These are phyloP conservation scores for Lonchura striata DNA, from an alignment of 2,113 vertebrate genomes.

Conservation along the genomic window DNA sequence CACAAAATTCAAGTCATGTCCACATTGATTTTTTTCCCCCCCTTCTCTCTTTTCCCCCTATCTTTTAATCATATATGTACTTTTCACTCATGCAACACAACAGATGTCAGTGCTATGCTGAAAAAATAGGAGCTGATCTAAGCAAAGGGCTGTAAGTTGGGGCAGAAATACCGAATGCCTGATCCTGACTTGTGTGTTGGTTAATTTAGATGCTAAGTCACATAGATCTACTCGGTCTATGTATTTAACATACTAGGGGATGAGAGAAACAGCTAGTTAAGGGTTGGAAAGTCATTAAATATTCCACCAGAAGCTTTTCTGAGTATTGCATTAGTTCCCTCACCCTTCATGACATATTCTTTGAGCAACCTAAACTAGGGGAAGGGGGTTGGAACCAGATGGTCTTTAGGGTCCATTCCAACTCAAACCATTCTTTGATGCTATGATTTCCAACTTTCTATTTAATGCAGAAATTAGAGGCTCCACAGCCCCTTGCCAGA, in stretches of 20 bases:
- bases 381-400: not conserved
- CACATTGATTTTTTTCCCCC: not conserved
- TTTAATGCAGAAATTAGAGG: not conserved
- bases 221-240: not conserved
- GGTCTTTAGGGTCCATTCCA: not conserved
- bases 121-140: not conserved
- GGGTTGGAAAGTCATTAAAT: not conserved
- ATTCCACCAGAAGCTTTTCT: not conserved
- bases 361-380: not conserved
- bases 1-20: slow-evolving; percentile 21
- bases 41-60: not conserved
- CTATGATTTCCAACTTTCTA: not conserved
- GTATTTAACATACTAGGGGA: not conserved
- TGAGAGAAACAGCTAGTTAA: not conserved
- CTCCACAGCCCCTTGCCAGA: not conserved
- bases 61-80: not conserved
- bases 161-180: not conserved
- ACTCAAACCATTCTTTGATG: not conserved
- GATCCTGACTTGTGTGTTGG: not conserved
- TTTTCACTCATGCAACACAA: not conserved
- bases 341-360: not conserved
- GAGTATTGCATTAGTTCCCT: not conserved
- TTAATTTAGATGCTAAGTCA: not conserved
- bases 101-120: not conserved
- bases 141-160: not conserved